Evolutionary conservation across 2,888 invertebrate species (phyloP).

Genomic region (Leucoma salicis): DNA sequence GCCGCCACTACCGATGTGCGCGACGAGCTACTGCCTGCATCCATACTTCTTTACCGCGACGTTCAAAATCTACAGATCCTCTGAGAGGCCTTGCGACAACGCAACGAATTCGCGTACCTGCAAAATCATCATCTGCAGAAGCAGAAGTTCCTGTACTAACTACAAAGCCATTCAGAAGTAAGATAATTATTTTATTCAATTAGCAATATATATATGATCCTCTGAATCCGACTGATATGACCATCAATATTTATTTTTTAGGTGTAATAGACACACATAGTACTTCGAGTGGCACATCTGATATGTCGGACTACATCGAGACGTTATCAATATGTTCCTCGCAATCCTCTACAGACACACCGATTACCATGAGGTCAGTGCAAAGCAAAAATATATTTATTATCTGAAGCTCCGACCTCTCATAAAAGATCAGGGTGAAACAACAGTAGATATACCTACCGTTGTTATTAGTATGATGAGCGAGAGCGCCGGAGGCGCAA

Average conservation of each 20-base stretch:
- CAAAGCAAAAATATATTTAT: background rate
- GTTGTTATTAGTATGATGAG: too few relatives aligned
- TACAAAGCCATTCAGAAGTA: conserved; percentile 78
- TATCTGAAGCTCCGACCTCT: too few relatives aligned
- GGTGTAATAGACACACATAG: conserved; percentile 85
- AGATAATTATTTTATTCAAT: background rate
- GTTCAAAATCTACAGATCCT: conserved; percentile 87
- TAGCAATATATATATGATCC: too few relatives aligned
- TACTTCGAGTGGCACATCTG: conserved; percentile 92
- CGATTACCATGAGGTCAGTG: conserved; percentile 78
- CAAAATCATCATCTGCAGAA: conserved; percentile 88
- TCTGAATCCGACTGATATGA: too few relatives aligned
- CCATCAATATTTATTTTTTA: conserved; percentile 17
- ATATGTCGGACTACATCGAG: conserved; percentile 94
- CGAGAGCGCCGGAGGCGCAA: too few relatives aligned
- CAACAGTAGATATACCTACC: too few relatives aligned
- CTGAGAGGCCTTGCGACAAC: conserved; percentile 79
- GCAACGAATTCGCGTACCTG: conserved; percentile 81
- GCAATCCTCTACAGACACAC: conserved; percentile 89
- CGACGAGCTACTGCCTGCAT: conserved; percentile 80
- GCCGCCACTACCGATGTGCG: conserved; percentile 81
- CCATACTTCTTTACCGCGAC: conserved; percentile 84
- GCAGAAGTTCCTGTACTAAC: conserved; percentile 88
- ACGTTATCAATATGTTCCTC: conserved; percentile 91
- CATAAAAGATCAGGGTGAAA: too few relatives aligned